These are phyloP conservation scores for Tyrannus savana DNA, from an alignment of 2,113 vertebrate genomes.

Conservation along the genomic window DNA sequence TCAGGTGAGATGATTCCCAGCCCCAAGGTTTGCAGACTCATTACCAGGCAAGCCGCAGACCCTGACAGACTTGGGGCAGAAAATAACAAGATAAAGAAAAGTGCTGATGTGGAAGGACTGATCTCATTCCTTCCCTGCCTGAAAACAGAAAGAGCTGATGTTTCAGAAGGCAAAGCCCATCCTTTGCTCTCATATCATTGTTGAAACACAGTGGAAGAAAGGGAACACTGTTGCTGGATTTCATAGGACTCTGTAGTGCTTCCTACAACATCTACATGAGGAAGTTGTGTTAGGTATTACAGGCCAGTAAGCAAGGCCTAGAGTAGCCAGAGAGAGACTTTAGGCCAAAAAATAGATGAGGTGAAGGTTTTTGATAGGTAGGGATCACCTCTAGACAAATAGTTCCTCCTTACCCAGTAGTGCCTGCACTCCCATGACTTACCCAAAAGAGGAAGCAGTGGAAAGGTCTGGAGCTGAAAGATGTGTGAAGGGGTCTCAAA, in stretches of 20 bases:
- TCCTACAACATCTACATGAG: not conserved
- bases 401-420: not conserved
- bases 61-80: slow-evolving; percentile 40
- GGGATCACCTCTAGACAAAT: not conserved
- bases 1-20: slow-evolving; percentile 23
- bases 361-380: not conserved
- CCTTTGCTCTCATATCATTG: not conserved
- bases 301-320: not conserved
- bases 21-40: slow-evolving; percentile 45
- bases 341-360: not conserved
- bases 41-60: slow-evolving; percentile 19
- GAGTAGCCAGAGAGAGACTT: not conserved
- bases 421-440: not conserved
- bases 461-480: not conserved
- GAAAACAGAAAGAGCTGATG: not conserved
- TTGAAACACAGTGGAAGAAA: not conserved
- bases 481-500: not conserved
- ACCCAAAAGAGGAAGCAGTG: not conserved
- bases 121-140: slow-evolving; percentile 41
- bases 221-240: accelerated
- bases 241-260: accelerated
- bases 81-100: slow-evolving; percentile 58
- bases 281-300: not conserved
- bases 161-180: not conserved
- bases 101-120: slow-evolving; percentile 49